Evolutionary conservation across 2,797 vertebrate species (phyloP).

Genomic region (Bovichtus diacanthus): DNA sequence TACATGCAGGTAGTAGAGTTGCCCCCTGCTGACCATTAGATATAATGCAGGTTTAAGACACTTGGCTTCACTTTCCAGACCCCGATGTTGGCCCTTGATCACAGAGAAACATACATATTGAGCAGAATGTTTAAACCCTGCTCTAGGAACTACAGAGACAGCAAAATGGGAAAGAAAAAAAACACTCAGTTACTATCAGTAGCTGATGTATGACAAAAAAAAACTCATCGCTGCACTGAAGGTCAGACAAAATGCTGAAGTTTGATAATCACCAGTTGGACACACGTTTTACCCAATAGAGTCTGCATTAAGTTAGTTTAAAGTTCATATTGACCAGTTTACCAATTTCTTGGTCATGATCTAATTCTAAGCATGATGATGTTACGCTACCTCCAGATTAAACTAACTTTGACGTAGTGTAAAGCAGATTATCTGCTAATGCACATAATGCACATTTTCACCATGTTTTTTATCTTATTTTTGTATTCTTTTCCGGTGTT

Average conservation of each 20-base stretch:
- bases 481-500: neutral
- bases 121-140: neutral
- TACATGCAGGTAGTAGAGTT: no score
- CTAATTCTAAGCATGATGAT: neutral
- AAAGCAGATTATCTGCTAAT: neutral
- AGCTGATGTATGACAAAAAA: no score
- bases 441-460: neutral
- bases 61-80: no score
- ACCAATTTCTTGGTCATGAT: neutral
- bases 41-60: no score
- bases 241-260: neutral
- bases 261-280: neutral
- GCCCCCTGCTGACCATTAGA: no score
- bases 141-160: no score
- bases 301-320: neutral
- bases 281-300: neutral
- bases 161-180: no score
- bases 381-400: neutral
- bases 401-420: neutral
- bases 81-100: no score
- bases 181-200: no score
- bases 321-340: neutral
- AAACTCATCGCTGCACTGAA: no score
- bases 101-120: neutral
- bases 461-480: neutral